phyloP scores from a whole-genome alignment of 2,888 invertebrate genomes.

The Troglohyphantes excavatus region DNA sequence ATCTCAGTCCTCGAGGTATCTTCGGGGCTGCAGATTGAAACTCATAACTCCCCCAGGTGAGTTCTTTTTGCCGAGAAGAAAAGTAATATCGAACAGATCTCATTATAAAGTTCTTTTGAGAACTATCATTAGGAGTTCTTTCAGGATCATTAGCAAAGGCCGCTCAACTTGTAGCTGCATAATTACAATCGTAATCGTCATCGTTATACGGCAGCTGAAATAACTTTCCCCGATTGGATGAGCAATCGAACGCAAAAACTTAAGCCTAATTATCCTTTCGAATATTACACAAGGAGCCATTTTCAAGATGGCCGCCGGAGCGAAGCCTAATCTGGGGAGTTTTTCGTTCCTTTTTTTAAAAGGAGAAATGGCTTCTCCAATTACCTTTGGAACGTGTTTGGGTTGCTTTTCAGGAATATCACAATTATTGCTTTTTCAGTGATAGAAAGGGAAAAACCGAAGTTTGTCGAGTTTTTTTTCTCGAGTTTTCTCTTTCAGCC shows the following conservation, averaged over 20 bases:
- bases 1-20: neutral
- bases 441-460: no score
- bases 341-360: neutral
- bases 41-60: neutral
- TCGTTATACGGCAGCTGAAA: neutral
- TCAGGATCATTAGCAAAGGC: neutral
- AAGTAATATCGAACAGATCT: neutral
- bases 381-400: constrained; percentile 5
- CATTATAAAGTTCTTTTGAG: constrained; percentile 8
- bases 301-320: constrained; percentile 8
- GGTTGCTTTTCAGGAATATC: neutral
- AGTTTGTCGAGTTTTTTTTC: no score
- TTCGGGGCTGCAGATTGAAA: neutral
- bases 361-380: neutral
- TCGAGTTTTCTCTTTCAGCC: no score
- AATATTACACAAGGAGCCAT: neutral
- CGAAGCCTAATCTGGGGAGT: neutral
- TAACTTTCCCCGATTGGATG: neutral
- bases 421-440: neutral
- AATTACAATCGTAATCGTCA: constrained; percentile 24
- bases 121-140: constrained; percentile 6
- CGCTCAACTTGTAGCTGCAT: constrained; percentile 18
- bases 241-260: constrained; percentile 20
- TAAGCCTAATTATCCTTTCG: constrained; percentile 21
- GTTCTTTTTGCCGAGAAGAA: neutral